Percentiles rank a stretch among this genome's conserved stretches.
Conservation (phyloP, 2,113 vertebrate species). For the Hippopotamus amphibius region DNA sequence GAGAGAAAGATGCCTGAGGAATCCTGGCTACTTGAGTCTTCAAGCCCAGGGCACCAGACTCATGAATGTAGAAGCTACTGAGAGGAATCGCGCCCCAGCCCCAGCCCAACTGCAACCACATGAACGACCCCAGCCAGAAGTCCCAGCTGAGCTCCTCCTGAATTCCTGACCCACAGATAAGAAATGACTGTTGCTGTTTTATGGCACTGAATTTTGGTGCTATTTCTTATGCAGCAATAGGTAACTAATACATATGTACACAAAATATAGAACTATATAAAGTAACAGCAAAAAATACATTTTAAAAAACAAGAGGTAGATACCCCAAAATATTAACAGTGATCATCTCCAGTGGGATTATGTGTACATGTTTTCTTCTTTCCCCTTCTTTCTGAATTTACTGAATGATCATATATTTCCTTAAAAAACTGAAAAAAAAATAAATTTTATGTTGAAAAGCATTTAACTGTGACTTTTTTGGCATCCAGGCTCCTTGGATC, state of each 20-base stretch:
- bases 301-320: not conserved
- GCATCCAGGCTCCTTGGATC: not conserved
- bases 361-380: not conserved
- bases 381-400: not conserved
- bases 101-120: not conserved
- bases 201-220: not conserved
- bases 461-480: not conserved
- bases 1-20: not conserved
- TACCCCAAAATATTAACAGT: not conserved
- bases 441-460: not conserved
- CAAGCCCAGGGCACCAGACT: not conserved
- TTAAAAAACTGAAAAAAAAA: conserved; percentile 16
- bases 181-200: not conserved
- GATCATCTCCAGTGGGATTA: not conserved
- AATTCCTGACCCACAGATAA: not conserved
- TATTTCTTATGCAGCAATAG: not conserved
- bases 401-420: not conserved
- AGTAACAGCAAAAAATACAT: not conserved
- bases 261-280: not conserved
- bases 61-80: not conserved
- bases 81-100: not conserved
- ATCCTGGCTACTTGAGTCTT: not conserved
- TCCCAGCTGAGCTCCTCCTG: not conserved
- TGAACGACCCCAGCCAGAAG: not conserved
- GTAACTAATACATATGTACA: not conserved